These are phyloP conservation scores for Cephus runcator DNA, from an alignment of 2,888 invertebrate genomes.

Conservation along the genomic window DNA sequence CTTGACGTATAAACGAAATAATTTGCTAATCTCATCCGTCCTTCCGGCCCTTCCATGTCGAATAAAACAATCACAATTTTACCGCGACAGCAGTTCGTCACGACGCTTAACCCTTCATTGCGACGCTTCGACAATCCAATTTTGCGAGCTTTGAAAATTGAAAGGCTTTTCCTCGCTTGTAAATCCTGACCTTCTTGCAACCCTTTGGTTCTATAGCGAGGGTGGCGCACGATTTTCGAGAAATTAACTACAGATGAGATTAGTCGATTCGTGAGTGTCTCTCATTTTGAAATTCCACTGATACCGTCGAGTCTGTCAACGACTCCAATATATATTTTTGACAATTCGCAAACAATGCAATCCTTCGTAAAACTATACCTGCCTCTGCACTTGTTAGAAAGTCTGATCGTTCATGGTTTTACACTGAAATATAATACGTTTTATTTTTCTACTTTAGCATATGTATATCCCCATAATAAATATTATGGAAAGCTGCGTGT, in stretches of 20 bases:
- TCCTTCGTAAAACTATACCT: no score
- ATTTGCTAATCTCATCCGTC: neutral
- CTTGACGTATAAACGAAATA: neutral
- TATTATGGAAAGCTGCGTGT: neutral
- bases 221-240: neutral
- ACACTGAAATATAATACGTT: neutral
- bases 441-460: neutral
- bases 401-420: neutral
- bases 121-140: neutral
- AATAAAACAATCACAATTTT: neutral
- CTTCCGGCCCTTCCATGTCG: neutral
- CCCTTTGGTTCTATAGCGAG: neutral
- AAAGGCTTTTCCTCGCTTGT: neutral
- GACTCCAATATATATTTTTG: neutral
- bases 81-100: neutral
- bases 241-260: neutral
- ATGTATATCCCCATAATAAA: neutral
- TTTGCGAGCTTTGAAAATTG: neutral
- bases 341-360: no score
- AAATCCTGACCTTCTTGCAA: neutral
- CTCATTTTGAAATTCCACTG: neutral
- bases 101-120: neutral
- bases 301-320: neutral
- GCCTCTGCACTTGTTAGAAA: neutral
- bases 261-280: neutral